Base-by-base conservation (phyloP, 2,888 invertebrate species). In the Dorcus parallelipipedus region DNA sequence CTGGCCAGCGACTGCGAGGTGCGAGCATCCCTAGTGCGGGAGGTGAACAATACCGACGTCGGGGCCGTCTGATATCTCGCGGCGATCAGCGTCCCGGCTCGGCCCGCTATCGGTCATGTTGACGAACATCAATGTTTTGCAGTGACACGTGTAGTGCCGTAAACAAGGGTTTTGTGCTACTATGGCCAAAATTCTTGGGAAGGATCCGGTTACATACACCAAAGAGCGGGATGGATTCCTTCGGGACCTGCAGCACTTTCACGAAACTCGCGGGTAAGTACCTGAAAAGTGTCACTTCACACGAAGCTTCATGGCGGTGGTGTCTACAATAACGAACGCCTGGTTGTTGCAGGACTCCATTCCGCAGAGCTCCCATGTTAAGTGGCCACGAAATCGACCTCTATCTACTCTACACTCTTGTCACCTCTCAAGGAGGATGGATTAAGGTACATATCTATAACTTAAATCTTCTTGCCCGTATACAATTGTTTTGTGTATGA, bases 381-480 rank as follows among this genome's bases (percentile, higher is more conserved):
- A 93, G 91, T 81, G 96, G 97, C 58, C 86, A 89, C 72, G 91
- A 93, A 78, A 87, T 98, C 73, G 97, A 98, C 82, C 84, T 98
- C 67, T 95, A 91, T 80, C 85, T 89, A 62, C 86, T 98, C 68
- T 98, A 97, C 80, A 88, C 88, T 70, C 85, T 94, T 75, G 97
- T 98, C 52, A 95, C 93, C 69, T 89, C 90, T 64, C 85, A 92
- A 71, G 97, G 97, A 69, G 98, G 98, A 70, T 91, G 97, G 85
- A 87, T 93, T 69, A 97, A 95, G 89, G 97, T 97, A 79, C 81
- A 78, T 55, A 40, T 52, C 23, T 10, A 14, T 51, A 39, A 41
- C 33, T n/a, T 48, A 23, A n/a, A 41, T 51, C 49, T 23, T 38
- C 9, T 33, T 33, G 26, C 3, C 26, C 26, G 5, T 59, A 50